phyloP scores from a whole-genome alignment of 2,888 invertebrate species.

The Fragum sueziense region DNA sequence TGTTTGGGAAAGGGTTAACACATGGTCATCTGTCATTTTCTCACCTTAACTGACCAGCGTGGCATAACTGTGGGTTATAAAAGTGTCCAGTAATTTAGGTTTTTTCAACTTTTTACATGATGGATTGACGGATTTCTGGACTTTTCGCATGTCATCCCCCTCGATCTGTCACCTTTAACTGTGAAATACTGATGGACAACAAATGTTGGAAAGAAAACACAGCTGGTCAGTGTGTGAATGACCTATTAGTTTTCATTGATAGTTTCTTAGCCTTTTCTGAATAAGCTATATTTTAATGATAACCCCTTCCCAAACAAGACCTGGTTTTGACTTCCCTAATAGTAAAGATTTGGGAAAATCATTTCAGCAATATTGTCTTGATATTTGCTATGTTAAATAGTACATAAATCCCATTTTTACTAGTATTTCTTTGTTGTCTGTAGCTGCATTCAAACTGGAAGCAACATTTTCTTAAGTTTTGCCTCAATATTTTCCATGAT shows the following conservation, averaged over 20 bases:
- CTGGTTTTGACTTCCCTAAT: too few species aligned
- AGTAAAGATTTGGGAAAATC: too few species aligned
- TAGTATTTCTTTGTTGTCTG: too few species aligned
- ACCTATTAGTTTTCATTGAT: not conserved
- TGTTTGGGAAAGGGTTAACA: not conserved
- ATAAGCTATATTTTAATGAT: not conserved
- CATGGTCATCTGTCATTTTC: slow-evolving; percentile 20
- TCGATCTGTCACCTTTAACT: not conserved
- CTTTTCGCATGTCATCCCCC: not conserved
- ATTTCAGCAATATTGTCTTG: too few species aligned
- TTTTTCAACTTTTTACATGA: slow-evolving; percentile 18
- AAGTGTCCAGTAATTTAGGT: slow-evolving; percentile 5
- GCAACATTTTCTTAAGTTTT: too few species aligned
- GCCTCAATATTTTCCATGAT: too few species aligned
- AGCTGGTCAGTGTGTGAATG: slow-evolving; percentile 7
- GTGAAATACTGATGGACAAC: not conserved
- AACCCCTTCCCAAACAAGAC: too few species aligned
- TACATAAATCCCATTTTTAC: too few species aligned
- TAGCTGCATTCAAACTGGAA: too few species aligned
- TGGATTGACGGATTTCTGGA: slow-evolving; percentile 6
- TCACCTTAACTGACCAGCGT: slow-evolving; percentile 21
- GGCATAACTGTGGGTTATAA: not conserved
- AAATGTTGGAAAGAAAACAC: not conserved
- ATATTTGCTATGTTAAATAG: too few species aligned
- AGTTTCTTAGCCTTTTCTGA: not conserved